Evolutionary conservation across 2,113 vertebrate species (phyloP), one percentile per base, ranked within the genome.

Genomic region (Aramus guarauna): DNA sequence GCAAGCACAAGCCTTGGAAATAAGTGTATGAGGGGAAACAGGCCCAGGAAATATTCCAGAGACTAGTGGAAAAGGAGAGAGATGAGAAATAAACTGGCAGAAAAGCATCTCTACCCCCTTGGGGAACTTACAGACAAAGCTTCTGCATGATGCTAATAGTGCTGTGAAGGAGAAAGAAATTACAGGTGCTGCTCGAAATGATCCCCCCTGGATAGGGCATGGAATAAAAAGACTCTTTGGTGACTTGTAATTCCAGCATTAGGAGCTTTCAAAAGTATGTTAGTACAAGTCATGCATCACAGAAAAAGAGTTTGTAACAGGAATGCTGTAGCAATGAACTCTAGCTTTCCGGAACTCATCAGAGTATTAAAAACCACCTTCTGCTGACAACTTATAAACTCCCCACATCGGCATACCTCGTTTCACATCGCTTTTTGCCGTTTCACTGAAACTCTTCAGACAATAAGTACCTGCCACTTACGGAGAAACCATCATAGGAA

Each of bases 401-500:
- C 23, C 37, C 5, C 27, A 29, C 15, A 34, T 23, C 30, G 3
- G 3, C 15, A 6, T 8, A 5, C 17, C 32, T 68, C 8, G 73
- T 21, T 19, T 41, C 24, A 45, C 22, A 27, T 62, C 52, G 20
- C 26, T 26, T 9, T 30, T 88, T 30, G 4, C 9, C 12, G 9
- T 62, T 41, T 30, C 22, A 14, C 11, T 45, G 24, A 66, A 86
- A 71, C 29, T 32, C 29, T 36, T n/a, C 18, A 63, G 34, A 79
- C 16, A 43, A 18, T 9, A 39, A 72, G 50, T 34, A 7, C 6
- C 8, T 20, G 4, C 4, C 41, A 4, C 16, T 37, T 18, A n/a
- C 0, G 1, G 0, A 56, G 27, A 88, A 94, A 32, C 1, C 8
- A 1, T 29, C 10, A 37, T 3, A 26, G 1, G 16, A 81, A 52